phyloP scores from a whole-genome alignment of 2,797 vertebrate species.

The Pipistrellus pygmaeus region DNA sequence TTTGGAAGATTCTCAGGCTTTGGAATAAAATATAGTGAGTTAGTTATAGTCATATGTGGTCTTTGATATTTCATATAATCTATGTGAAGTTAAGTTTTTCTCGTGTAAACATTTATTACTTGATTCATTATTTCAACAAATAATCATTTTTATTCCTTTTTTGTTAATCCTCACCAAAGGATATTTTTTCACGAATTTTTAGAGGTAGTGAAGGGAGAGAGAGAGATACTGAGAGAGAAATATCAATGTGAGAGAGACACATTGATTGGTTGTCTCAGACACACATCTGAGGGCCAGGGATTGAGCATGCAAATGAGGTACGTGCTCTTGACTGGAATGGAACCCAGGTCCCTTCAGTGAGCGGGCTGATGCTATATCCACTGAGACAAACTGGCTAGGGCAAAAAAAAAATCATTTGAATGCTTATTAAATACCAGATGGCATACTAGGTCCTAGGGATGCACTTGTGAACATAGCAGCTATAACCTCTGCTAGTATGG shows the following conservation, averaged over 20 bases:
- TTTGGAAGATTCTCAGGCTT: background rate
- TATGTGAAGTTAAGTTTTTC: background rate
- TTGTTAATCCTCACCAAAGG: too few relatives aligned
- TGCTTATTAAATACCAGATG: background rate
- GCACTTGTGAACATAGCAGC: background rate
- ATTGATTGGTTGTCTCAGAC: too few relatives aligned
- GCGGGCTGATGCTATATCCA: rapidly evolving
- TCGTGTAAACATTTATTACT: background rate
- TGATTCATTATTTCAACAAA: background rate
- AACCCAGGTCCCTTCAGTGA: too few relatives aligned
- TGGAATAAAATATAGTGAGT: background rate
- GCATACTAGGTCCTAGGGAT: background rate
- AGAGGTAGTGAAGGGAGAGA: too few relatives aligned
- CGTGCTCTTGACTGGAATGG: too few relatives aligned
- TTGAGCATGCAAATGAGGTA: too few relatives aligned
- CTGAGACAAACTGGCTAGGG: too few relatives aligned
- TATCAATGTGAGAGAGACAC: too few relatives aligned
- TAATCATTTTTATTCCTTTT: background rate
- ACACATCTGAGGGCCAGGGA: too few relatives aligned
- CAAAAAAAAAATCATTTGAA: background rate
- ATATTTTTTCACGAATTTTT: too few relatives aligned
- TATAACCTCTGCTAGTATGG: background rate
- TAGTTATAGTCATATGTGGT: background rate
- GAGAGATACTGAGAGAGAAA: too few relatives aligned
- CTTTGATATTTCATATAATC: background rate